These are phyloP conservation scores for Merluccius polli DNA, from an alignment of 2,797 vertebrate species.

Conservation along the genomic window DNA sequence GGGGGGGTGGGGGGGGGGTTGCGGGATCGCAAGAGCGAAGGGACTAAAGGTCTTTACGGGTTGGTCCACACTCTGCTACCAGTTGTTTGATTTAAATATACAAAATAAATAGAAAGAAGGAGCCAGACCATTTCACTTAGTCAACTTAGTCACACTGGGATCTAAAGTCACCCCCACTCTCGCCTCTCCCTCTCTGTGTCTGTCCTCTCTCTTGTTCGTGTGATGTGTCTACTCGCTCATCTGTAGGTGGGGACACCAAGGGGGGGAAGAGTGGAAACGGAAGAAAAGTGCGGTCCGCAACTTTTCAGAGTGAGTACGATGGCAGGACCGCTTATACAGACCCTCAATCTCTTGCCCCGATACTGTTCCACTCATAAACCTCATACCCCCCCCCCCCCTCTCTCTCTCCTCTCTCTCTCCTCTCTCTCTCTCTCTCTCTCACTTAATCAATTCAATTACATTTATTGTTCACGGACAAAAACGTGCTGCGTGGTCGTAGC, in stretches of 20 bases:
- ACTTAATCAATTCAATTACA: background rate
- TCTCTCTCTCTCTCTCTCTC: background rate
- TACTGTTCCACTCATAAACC: constrained; percentile 62
- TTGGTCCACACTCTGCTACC: no score
- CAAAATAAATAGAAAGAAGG: no score
- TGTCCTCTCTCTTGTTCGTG: no score
- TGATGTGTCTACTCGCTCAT: background rate
- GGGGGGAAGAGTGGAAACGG: constrained; percentile 67
- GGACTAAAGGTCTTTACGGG: no score
- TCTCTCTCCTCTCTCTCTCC: background rate
- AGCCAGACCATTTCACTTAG: no score
- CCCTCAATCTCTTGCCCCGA: constrained; percentile 62
- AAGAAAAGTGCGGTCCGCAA: constrained; percentile 78
- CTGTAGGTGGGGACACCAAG: constrained; percentile 59
- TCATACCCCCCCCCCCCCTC: no score
- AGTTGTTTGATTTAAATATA: no score
- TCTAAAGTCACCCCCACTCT: no score
- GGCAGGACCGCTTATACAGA: constrained; percentile 60
- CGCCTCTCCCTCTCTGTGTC: no score
- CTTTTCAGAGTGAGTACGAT: constrained; percentile 80
- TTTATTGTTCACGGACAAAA: background rate
- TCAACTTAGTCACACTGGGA: no score
- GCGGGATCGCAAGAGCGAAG: no score
- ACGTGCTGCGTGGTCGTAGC: background rate
- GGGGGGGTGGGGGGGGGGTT: no score